Evolutionary conservation across 2,888 invertebrate species (phyloP).

Genomic region (Furcula furcula): DNA sequence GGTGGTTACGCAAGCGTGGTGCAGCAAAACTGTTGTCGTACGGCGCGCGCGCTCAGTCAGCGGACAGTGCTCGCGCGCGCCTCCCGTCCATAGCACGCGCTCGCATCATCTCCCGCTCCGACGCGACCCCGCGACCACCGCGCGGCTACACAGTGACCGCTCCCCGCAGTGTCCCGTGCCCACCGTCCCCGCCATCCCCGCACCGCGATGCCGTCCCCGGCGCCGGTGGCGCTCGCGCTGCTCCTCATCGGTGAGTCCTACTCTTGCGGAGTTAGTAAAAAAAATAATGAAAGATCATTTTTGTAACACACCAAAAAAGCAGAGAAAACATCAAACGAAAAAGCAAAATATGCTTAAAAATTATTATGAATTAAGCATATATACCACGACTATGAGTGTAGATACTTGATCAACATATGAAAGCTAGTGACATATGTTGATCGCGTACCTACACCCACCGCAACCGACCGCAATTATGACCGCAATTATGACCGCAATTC

Average conservation of each 20-base stretch:
- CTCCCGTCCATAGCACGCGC: slow-evolving; percentile 20
- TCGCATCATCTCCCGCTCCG: slow-evolving; percentile 6
- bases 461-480: too few relatives aligned
- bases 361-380: too few relatives aligned
- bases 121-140: neutral
- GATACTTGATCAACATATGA: too few relatives aligned
- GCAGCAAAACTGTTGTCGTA: slow-evolving; percentile 16
- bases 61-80: slow-evolving; percentile 23
- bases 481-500: too few relatives aligned
- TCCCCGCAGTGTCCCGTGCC: neutral
- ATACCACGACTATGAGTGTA: too few relatives aligned
- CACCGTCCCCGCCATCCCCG: neutral
- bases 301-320: too few relatives aligned
- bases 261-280: too few relatives aligned
- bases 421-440: too few relatives aligned
- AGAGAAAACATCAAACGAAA: too few relatives aligned
- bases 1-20: slow-evolving; percentile 6
- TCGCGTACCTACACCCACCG: too few relatives aligned
- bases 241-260: slow-evolving; percentile 44
- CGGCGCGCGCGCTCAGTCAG: slow-evolving; percentile 29
- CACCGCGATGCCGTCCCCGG: slow-evolving; percentile 23
- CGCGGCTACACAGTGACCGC: neutral
- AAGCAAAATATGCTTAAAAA: too few relatives aligned
- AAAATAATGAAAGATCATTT: too few relatives aligned
- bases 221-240: slow-evolving; percentile 31